Base-by-base conservation (phyloP, 2,888 invertebrate genomes). In the Alsophila aescularia region DNA sequence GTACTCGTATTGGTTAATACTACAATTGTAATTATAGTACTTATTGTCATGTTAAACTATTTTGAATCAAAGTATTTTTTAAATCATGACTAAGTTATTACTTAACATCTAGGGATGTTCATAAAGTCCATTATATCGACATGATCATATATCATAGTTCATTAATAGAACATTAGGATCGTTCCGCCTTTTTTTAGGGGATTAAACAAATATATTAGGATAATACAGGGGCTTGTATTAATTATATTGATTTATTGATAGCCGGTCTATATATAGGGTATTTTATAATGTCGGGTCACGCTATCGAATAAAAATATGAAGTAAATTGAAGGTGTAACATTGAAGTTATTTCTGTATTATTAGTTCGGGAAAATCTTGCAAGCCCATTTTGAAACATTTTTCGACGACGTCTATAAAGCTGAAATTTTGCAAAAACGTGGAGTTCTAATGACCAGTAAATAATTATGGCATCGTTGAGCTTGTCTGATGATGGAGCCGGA, bases 181-280 rank as follows among this genome's bases (percentile, higher is more conserved):
- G 37, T 27, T 16, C 45, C 54, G 60, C 68, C 72, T 74, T 75
- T 68, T 72, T 69, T 76, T 72, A 69, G 58, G 66, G 80, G 77
- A 84, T 83, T 83, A 81, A 81, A 81, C 76, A 81, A 83, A 88
- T 87, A 82, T 79, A 83, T 85, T 79, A 83, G 79, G 72, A 78
- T 85, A 75, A 78, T 73, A 62, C 64, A 56, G 64, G 57, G 57
- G 62, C 65, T 81, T 72, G 72, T 77, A 77, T 77, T 81, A 80
- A 81, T 81, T 75, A 70, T 64, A 74, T 76, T 83, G 84, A 87
- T 88, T 85, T 81, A 81, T 77, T 27, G 66, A 59, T 66, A 27
- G 24, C 24, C 8, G 24, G 24, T 24, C 24, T 34, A 34, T 5
- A 35, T 41, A 66, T n/a, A n/a, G n/a, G 64, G 51, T 50, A 50